Evolutionary conservation across 2,888 invertebrate species (phyloP).

Genomic region (Tetranychus piercei): DNA sequence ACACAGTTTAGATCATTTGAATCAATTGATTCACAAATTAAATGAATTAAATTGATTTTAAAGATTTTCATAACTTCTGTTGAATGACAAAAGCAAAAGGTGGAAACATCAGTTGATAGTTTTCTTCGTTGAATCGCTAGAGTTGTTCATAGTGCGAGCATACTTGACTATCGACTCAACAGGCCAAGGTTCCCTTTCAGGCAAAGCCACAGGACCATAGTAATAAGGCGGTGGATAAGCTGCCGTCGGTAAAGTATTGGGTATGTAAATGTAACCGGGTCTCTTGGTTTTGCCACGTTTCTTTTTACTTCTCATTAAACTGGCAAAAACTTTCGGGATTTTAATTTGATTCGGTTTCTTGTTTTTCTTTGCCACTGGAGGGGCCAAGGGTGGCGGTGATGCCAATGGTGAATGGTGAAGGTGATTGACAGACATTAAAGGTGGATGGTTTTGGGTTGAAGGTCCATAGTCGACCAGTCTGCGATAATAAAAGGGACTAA

Average conservation of each 20-base stretch:
- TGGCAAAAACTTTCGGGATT: not conserved
- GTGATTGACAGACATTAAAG: not conserved
- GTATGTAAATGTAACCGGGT: not conserved
- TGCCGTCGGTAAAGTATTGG: not conserved
- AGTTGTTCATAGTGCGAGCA: not conserved
- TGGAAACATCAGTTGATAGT: too few relatives aligned
- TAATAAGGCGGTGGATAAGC: not conserved
- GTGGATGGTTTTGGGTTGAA: not conserved
- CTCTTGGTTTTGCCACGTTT: not conserved
- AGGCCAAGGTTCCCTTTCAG: not conserved
- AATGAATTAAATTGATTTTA: too few relatives aligned
- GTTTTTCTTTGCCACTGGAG: not conserved
- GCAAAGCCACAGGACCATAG: not conserved
- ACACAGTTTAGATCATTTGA: too few relatives aligned
- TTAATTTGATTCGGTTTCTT: not conserved
- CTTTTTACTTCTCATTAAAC: not conserved
- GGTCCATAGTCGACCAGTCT: not conserved
- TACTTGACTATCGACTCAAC: not conserved
- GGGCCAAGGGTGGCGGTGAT: not conserved
- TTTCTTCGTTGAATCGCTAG: too few relatives aligned
- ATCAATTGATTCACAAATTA: too few relatives aligned
- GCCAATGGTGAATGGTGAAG: not conserved
- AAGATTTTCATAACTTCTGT: too few relatives aligned
- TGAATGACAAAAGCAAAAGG: too few relatives aligned
- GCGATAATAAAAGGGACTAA: not conserved